phyloP scores from a whole-genome alignment of 2,888 invertebrate species.

The Aporophyla nigra region DNA sequence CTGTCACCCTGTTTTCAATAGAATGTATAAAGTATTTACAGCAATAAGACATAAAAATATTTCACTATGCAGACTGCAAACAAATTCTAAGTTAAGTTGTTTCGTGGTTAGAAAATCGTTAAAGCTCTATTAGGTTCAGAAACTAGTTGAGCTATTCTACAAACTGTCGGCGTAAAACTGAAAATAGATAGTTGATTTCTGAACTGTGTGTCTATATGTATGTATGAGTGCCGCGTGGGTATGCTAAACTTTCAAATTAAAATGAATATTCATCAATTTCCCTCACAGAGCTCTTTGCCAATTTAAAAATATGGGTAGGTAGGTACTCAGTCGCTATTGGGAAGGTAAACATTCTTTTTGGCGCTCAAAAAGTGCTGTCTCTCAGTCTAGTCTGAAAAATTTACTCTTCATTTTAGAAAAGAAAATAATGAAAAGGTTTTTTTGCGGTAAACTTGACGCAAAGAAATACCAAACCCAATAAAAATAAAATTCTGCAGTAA shows the following conservation, averaged over 20 bases:
- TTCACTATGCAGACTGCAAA: not conserved
- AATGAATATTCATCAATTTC: slow-evolving; percentile 33
- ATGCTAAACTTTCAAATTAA: not conserved
- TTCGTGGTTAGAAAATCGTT: too few relatives aligned
- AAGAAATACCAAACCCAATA: too few relatives aligned
- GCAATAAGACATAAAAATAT: not conserved
- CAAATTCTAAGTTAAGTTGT: too few relatives aligned
- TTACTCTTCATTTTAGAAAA: too few relatives aligned
- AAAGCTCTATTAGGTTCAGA: not conserved
- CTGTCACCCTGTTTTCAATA: too few relatives aligned
- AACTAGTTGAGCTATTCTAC: not conserved
- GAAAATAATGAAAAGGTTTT: too few relatives aligned
- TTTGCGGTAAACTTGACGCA: too few relatives aligned
- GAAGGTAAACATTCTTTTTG: not conserved
- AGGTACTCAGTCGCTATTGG: not conserved
- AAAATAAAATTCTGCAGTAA: too few relatives aligned
- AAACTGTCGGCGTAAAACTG: not conserved
- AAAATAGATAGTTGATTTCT: not conserved
- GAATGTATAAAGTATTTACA: too few relatives aligned
- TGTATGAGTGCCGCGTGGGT: not conserved
- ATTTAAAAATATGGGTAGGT: slow-evolving; percentile 18
- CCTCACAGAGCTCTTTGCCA: not conserved
- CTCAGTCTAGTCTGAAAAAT: too few relatives aligned
- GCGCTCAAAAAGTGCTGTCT: too few relatives aligned
- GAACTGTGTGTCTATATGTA: not conserved